phyloP scores from a whole-genome alignment of 2,888 invertebrate genomes.

The Cataglyphis cursor region DNA sequence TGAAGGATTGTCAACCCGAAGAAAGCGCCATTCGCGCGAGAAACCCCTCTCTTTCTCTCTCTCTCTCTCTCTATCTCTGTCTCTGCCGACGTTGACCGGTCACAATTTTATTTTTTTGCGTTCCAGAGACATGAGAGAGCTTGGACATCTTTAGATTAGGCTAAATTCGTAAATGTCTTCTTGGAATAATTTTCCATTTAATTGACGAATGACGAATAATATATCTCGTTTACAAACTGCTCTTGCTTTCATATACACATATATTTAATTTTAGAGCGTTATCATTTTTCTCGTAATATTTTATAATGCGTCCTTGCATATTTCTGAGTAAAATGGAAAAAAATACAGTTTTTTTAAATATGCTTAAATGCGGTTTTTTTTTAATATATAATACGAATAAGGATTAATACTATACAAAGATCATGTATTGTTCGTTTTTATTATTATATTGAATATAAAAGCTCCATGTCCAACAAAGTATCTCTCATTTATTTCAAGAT shows the following conservation, averaged over 20 bases:
- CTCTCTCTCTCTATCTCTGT: background rate
- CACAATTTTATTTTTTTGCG: slow-evolving; percentile 41
- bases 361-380: background rate
- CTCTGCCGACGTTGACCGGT: slow-evolving; percentile 1
- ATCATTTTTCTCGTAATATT: background rate
- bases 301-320: background rate
- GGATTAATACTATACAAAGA: background rate
- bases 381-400: too few relatives aligned
- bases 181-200: background rate
- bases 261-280: background rate
- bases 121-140: slow-evolving; percentile 19
- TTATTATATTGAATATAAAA: background rate
- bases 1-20: slow-evolving; percentile 82
- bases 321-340: background rate
- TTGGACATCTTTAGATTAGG: slow-evolving; percentile 24
- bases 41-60: slow-evolving; percentile 48
- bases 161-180: background rate
- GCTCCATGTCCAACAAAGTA: background rate
- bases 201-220: background rate
- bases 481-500: background rate
- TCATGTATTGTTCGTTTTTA: background rate
- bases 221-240: background rate
- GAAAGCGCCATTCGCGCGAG: slow-evolving; percentile 75
- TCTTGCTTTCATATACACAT: background rate
- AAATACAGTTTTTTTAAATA: background rate